Evolutionary conservation across 2,113 vertebrate species (phyloP), one percentile per base, ranked within the genome.

Genomic region (Pholis gunnellus): DNA sequence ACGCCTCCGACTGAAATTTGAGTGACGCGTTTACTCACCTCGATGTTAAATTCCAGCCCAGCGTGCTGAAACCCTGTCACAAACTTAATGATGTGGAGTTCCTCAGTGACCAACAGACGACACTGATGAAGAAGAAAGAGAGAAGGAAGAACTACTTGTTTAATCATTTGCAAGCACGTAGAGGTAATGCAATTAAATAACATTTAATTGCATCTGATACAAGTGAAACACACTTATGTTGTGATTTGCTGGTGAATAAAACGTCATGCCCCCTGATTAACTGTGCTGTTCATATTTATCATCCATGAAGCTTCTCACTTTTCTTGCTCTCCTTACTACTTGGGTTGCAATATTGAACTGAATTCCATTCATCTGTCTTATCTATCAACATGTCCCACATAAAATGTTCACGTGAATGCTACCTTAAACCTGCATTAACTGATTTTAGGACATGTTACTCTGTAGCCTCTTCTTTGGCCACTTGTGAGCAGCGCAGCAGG

Each of bases 31-130:
- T 5, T 8, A 44, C 96, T 92, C 93, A 99, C 98, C 95, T 97
- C 97, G 0, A 99, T 93, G 40, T 97, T 92, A 74, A 96, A 93
- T 1, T 88, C 88, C 68, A 97, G 87, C 57, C 94, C 95, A n/a
- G 94, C 95, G 36, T 96, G 95, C 79, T 95, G 95, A 68, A 98
- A 82, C 75, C 91, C 93, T 0, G 96, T 97, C 87, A 97, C 97
- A 91, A 99, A 99, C 87, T 92, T 97, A 27, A 99, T 95, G 8
- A 97, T 93, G 78, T 99, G 98, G 61, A 99, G 96, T 20, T 99
- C 98, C 88, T 99, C 98, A 5, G 96, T 97, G 72, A 99, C 97
- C 17, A 95, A 93, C 36, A 98, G 94, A 69, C 94, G 94, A 48
- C 91, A 94, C 97, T 99, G 92, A 0, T 46, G 72, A 15, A 59